Evolutionary conservation across 2,113 vertebrate genomes (phyloP).

Genomic region (Vulpes ferrilata): DNA sequence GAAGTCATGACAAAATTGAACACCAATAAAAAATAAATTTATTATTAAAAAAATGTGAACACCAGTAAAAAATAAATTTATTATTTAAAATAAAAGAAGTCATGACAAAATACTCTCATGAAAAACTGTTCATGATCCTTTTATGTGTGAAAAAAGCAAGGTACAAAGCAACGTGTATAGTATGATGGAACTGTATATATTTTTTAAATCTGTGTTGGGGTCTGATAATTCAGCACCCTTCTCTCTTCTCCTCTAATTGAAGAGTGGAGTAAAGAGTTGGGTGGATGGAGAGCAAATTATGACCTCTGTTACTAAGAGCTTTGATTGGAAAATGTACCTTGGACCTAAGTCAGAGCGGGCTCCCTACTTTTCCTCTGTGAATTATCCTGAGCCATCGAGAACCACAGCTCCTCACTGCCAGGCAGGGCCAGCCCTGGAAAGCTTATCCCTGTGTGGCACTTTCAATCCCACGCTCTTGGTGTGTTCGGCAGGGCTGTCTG

Average conservation of each 20-base stretch:
- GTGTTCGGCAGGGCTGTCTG: too few relatives aligned
- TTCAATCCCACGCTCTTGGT: background rate
- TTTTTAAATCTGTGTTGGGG: background rate
- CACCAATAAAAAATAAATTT: too few relatives aligned
- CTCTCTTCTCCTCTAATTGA: background rate
- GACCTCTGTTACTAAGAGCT: background rate
- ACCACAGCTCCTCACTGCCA: background rate
- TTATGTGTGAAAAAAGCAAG: background rate
- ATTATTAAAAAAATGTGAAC: too few relatives aligned
- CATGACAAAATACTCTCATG: conserved; percentile 24
- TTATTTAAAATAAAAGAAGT: too few relatives aligned
- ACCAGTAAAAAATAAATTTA: too few relatives aligned
- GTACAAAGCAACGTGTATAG: background rate
- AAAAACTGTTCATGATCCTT: background rate
- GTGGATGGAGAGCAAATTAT: background rate
- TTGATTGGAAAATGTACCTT: background rate
- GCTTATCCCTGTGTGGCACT: background rate
- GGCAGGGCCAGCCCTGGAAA: background rate
- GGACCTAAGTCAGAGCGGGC: background rate
- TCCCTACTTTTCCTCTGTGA: background rate
- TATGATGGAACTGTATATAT: background rate
- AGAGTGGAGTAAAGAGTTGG: background rate
- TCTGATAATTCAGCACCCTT: conserved; percentile 41
- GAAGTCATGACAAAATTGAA: background rate
- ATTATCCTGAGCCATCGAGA: too few relatives aligned